Base-by-base conservation (phyloP, 2,888 invertebrate species). In the Coenonympha arcania region DNA sequence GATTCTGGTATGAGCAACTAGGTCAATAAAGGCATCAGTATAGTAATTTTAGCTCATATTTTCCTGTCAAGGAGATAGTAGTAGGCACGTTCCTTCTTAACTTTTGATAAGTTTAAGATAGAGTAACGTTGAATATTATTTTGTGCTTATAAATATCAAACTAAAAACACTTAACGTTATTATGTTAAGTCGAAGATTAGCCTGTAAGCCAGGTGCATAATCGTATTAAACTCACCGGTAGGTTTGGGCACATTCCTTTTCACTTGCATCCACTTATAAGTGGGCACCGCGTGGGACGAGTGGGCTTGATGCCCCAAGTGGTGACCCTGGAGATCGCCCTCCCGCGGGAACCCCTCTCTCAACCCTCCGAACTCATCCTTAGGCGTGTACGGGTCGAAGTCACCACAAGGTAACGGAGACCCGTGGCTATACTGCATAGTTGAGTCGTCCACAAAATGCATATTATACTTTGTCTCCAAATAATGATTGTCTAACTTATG, bases 251-350 rank as follows among this genome's bases (percentile, higher is more conserved):
- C 94, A 81, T 96, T 97, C 78, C 98, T 89, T 85, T 98, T 98
- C 68, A 98, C 95, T 87, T 98, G 97, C 98, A 98, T 98, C 98
- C 98, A 98, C 79, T 98, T 97, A 83, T 98, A 98, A 0, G 97
- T 96, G 18, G 96, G 96, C 54, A 95, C 91, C 9, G 89, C 83
- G 60, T 90, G 91, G 66, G 89, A 68, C 73, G 89, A 58, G 64
- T 86, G 74, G 57, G 79, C 63, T 72, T 79, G 69, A 63, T 83
- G 73, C 53, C 74, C 58, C 52, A 73, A 66, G 53, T 79, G 80
- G 19, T 76, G 71, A 8, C 18, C 37, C 60, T 79, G 82, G 78
- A 82, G 48, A 76, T 85, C 45, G 63, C 79, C 61, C 68, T 80
- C 56, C 69, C 68, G 15, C 65, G 76, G 64, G 76, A 80, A 37